Evolutionary conservation across 2,888 invertebrate species (phyloP).

Genomic region (Nomada flava): DNA sequence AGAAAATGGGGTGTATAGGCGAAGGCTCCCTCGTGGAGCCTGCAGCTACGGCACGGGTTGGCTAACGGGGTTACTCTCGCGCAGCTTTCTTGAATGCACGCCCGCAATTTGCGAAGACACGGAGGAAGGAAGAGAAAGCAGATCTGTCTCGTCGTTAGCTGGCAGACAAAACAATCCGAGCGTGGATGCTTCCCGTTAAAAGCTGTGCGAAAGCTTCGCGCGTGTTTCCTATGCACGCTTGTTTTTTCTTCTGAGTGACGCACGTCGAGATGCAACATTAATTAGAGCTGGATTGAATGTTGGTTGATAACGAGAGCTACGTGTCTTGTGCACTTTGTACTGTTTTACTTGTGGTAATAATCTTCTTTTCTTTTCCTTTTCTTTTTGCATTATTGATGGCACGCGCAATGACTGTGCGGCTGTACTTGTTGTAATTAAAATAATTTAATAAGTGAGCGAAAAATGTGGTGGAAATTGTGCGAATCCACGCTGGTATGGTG

Average conservation of each 20-base stretch:
- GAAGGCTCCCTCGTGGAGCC: constrained; percentile 11
- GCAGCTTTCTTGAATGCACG: constrained; percentile 36
- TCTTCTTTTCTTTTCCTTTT: neutral
- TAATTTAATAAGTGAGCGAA: too few relatives aligned
- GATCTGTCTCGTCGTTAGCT: constrained; percentile 47
- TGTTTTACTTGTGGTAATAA: neutral
- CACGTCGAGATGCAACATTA: constrained; percentile 41
- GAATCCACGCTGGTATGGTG: too few relatives aligned
- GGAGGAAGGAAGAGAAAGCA: neutral
- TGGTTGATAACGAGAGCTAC: constrained; percentile 22
- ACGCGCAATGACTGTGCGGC: too few relatives aligned
- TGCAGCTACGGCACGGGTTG: constrained; percentile 32
- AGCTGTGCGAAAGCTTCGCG: neutral
- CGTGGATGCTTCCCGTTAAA: constrained; percentile 20
- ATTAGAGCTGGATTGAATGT: constrained; percentile 43
- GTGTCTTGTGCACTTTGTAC: neutral
- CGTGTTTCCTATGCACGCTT: neutral
- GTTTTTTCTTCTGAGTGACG: constrained; percentile 33
- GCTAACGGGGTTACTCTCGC: constrained; percentile 47
- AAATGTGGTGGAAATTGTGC: too few relatives aligned
- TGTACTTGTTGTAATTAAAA: too few relatives aligned
- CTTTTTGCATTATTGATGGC: neutral
- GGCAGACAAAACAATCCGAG: constrained; percentile 48
- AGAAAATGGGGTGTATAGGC: constrained; percentile 51
- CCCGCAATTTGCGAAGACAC: constrained; percentile 21